phyloP scores from a whole-genome alignment of 2,797 vertebrate genomes.

The Phalloptychus januarius region DNA sequence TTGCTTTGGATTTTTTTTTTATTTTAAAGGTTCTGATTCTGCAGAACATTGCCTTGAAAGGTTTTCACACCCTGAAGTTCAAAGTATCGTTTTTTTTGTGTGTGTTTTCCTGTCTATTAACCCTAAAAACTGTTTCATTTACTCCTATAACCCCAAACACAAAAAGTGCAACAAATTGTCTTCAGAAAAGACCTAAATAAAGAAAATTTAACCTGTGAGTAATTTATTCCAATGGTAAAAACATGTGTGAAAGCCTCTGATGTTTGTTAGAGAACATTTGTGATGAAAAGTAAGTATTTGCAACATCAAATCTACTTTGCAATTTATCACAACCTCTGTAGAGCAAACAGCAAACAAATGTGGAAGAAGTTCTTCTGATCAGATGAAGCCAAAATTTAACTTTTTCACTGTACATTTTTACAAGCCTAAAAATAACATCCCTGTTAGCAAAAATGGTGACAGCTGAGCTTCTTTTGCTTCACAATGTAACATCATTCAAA shows the following conservation, averaged over 20 bases:
- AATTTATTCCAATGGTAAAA: background rate
- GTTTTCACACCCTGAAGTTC: background rate
- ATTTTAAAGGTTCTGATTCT: background rate
- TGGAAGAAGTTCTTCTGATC: background rate
- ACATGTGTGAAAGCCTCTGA: background rate
- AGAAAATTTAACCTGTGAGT: background rate
- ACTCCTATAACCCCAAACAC: background rate
- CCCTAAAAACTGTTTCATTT: background rate
- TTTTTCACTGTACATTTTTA: background rate
- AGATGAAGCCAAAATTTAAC: background rate
- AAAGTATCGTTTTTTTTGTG: background rate
- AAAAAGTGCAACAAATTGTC: background rate
- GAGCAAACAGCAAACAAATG: background rate
- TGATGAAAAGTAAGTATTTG: background rate
- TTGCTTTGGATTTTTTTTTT: background rate
- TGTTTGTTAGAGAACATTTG: background rate
- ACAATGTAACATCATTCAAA: background rate
- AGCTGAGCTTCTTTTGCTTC: background rate
- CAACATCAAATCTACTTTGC: no score
- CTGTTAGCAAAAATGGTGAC: background rate
- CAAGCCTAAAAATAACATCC: background rate
- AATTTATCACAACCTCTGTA: background rate
- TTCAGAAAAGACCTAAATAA: background rate
- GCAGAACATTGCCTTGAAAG: background rate
- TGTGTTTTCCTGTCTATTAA: background rate